Evolutionary conservation across 1,140 invertebrate species (phyloP).

Genomic region (Cydia fagiglandana): DNA sequence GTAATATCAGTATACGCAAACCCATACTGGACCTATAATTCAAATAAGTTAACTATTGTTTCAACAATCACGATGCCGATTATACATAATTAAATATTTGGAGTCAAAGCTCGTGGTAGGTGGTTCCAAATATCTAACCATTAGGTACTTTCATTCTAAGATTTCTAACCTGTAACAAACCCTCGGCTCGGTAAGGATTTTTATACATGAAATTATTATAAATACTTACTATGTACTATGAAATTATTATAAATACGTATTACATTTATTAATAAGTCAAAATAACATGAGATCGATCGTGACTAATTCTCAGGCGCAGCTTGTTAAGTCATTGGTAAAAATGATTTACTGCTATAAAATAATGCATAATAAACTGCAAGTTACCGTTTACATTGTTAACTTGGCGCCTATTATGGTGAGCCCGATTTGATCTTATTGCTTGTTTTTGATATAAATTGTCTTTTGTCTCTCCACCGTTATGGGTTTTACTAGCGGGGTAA

Average conservation of each 20-base stretch:
- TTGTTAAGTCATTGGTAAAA: constrained; percentile 32
- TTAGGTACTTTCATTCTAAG: too few relatives aligned
- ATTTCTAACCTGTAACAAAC: too few relatives aligned
- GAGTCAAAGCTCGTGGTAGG: too few relatives aligned
- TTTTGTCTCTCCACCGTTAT: constrained; percentile 2
- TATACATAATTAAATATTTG: too few relatives aligned
- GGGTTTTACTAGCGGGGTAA: neutral
- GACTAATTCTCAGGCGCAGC: constrained; percentile 36
- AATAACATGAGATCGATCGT: constrained; percentile 37
- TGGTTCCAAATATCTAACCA: too few relatives aligned
- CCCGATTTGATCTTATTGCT: constrained; percentile 22
- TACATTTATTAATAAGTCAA: constrained; percentile 33
- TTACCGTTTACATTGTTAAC: constrained; percentile 24
- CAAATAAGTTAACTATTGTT: too few relatives aligned
- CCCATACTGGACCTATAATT: too few relatives aligned
- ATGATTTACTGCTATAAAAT: constrained; percentile 18
- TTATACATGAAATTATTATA: neutral
- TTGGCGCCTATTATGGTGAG: constrained; percentile 23
- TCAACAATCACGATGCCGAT: too few relatives aligned
- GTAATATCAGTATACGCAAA: too few relatives aligned
- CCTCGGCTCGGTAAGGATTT: too few relatives aligned
- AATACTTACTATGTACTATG: too few relatives aligned
- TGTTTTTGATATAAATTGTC: constrained; percentile 21
- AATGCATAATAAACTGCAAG: constrained; percentile 21
- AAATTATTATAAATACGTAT: neutral